Evolutionary conservation across 1,140 invertebrate species (phyloP).

Genomic region (Araneus ventricosus): DNA sequence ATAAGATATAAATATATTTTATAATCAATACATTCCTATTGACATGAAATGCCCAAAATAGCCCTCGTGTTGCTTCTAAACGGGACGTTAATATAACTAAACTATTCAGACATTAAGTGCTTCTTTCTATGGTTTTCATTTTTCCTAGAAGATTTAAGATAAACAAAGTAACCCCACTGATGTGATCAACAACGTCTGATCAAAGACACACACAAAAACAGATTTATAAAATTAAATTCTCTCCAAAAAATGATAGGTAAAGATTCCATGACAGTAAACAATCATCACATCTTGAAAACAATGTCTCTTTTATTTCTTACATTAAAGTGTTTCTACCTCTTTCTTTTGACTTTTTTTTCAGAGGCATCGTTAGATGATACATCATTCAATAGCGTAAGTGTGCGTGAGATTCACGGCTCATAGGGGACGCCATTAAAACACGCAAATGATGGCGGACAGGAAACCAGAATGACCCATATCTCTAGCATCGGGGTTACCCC

Average conservation of each 20-base stretch:
- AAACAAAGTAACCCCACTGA: too few relatives aligned
- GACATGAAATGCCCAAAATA: too few relatives aligned
- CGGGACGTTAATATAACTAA: too few relatives aligned
- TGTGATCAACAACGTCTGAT: too few relatives aligned
- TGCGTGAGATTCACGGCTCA: conserved; percentile 3
- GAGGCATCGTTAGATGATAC: conserved; percentile 42
- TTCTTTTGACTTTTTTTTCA: not conserved
- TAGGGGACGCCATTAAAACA: conserved; percentile 19
- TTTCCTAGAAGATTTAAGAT: too few relatives aligned
- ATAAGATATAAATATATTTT: too few relatives aligned
- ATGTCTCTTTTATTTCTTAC: not conserved
- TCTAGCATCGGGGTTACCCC: conserved; percentile 61
- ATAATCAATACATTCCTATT: too few relatives aligned
- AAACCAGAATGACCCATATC: conserved; percentile 66
- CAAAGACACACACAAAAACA: not conserved
- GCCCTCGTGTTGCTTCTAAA: too few relatives aligned
- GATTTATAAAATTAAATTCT: too few relatives aligned
- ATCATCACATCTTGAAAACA: not conserved
- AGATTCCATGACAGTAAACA: not conserved
- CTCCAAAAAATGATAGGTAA: not conserved
- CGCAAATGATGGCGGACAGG: conserved; percentile 64
- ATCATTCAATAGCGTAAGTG: conserved; percentile 49
- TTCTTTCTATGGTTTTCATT: too few relatives aligned
- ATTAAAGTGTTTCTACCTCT: not conserved
- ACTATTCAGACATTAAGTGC: too few relatives aligned